phyloP scores from a whole-genome alignment of 2,113 vertebrate genomes.

The Crotalus tigris region DNA sequence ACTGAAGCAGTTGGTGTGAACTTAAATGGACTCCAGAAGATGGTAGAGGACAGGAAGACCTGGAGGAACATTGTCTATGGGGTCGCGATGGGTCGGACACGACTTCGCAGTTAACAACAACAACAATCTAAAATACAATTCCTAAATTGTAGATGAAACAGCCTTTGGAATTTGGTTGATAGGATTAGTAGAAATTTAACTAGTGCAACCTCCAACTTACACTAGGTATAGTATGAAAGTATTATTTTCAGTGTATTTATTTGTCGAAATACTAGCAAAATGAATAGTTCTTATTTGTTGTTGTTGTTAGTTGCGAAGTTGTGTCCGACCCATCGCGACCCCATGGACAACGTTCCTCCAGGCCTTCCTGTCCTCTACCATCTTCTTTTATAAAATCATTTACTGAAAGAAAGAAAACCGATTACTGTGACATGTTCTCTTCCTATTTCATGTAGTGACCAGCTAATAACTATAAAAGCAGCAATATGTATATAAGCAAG shows the following conservation, averaged over 20 bases:
- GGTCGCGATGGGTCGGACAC: too few relatives aligned
- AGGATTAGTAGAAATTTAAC: fast-evolving
- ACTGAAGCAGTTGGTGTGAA: too few relatives aligned
- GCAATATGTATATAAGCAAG: not conserved
- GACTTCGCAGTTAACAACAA: too few relatives aligned
- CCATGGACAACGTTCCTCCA: too few relatives aligned
- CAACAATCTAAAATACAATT: not conserved
- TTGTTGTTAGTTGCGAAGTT: too few relatives aligned
- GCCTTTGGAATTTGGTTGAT: not conserved
- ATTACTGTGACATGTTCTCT: not conserved
- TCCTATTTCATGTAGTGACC: not conserved
- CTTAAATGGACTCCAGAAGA: too few relatives aligned
- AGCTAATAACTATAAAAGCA: not conserved
- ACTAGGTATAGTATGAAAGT: not conserved
- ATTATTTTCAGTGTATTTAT: not conserved
- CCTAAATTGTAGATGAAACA: not conserved
- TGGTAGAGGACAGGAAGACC: too few relatives aligned
- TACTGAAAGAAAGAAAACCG: not conserved
- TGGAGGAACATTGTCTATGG: too few relatives aligned
- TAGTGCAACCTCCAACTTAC: fast-evolving
- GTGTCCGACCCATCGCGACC: too few relatives aligned
- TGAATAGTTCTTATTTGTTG: not conserved
- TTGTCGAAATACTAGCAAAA: not conserved
- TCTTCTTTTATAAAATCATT: not conserved
- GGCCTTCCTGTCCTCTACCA: too few relatives aligned